Base-by-base conservation (phyloP, 1,140 invertebrate species). In the Drosophila dunni region DNA sequence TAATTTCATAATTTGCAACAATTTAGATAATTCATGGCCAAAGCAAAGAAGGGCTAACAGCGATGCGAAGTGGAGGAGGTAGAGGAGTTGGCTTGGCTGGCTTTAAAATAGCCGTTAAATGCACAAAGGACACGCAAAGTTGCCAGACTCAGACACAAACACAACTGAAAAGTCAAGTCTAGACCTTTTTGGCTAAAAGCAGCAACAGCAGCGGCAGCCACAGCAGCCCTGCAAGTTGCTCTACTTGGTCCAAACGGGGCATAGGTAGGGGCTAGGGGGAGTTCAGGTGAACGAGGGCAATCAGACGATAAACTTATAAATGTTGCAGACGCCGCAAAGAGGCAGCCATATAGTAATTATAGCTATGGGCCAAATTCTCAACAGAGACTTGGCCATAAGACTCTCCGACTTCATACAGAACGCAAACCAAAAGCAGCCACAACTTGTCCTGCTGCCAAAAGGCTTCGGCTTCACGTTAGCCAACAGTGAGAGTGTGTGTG, bases 251-350 rank as follows among this genome's bases (percentile, higher is more conserved):
- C 5, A 38, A 20, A 24, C 8, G 11, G 7, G 0, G 33, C 40
- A 7, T 1, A 13, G 6, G 15, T 10, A n/a, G 13, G 61, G 20
- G 10, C 24, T 29, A 5, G 38, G 17, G 33, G 40, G 38, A 48
- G 68, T 6, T 29, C 81, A 81, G 66, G 82, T 78, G 75, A 73
- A 50, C 58, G 70, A 70, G 70, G 64, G 79, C 83, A 88, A 88
- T 89, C 83, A 89, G 80, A 88, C 83, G 73, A 88, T 89, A 88
- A 88, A 88, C 83, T 88, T 88, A 89, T 88, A 86, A 86, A 86
- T 86, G 83, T 77, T 86, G 79, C 84, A 86, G 83, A 86, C 83
- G 72, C 79, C 79, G 75, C 76, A 78, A 73, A 70, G 60, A 60
- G 58, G 83, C 84, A 88, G 80, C 83, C 83, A 88, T 88, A 89